Evolutionary conservation across 2,113 vertebrate genomes (phyloP).

Genomic region (Henicopernis longicauda): DNA sequence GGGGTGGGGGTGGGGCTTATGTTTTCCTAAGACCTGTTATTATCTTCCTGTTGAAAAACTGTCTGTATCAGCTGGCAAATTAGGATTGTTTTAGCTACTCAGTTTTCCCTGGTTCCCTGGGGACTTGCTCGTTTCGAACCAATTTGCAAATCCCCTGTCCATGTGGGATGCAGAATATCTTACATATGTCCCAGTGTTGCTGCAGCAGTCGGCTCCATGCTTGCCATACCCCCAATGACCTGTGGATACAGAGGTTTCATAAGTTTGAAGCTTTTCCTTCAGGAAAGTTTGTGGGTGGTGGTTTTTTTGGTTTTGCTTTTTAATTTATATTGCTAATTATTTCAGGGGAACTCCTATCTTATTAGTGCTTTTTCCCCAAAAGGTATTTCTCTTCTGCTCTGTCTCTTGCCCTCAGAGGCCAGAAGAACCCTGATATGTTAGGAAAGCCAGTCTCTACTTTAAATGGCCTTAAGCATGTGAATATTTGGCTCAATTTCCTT

Average conservation of each 20-base stretch:
- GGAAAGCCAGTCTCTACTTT: neutral
- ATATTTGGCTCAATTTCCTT: neutral
- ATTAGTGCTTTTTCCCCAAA: neutral
- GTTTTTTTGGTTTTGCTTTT: neutral
- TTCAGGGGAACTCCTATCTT: neutral
- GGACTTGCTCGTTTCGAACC: neutral
- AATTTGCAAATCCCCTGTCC: neutral
- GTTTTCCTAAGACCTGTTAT: neutral
- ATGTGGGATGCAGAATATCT: neutral
- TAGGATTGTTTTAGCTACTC: neutral
- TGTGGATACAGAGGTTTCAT: neutral
- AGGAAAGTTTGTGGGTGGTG: neutral
- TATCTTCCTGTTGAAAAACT: neutral
- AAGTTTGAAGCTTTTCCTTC: neutral
- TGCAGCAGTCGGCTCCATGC: accelerated
- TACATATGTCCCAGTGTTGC: neutral
- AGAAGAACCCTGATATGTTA: neutral
- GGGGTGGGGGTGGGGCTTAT: neutral
- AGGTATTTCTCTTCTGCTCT: neutral
- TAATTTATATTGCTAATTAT: neutral
- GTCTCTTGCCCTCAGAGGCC: neutral
- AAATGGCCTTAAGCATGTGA: neutral
- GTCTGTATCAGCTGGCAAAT: neutral
- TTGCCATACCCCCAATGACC: neutral
- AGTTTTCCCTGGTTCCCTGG: neutral